Base-by-base conservation (phyloP, 2,113 vertebrate species). In the Neolamprologus longior region DNA sequence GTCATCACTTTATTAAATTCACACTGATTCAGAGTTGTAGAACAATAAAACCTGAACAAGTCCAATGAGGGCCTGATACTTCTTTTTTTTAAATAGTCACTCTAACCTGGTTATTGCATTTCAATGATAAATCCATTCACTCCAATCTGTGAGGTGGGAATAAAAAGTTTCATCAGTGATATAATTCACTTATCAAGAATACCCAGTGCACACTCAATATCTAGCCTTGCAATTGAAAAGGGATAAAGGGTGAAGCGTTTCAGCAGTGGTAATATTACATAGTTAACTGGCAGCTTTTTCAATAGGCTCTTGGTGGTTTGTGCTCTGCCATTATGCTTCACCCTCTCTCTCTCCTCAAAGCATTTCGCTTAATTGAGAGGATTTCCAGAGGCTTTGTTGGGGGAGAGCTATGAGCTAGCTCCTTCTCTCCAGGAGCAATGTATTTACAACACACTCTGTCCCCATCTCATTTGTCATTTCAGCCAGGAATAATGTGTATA, bases 401-500 rank as follows among this genome's bases (percentile, higher is more conserved):
- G 83, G 37, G 17, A 21, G 10, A 58, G 82, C 90, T 89, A 84
- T 55, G 88, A 84, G 91, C 54, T 61, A 84, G 87, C 85, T 35
- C 81, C 81, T 58, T 88, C 85, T 88, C 90, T 83, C 85, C 45
- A 42, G 47, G 80, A 91, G 80, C 91, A 94, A 92, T 91, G 82
- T 95, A 95, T 95, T 94, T 94, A 93, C 93, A 91, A 84, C 81
- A 3, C 80, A 52, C 76, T 86, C 90, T 8, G 83, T 88, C 47
- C 83, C 37, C 58, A n/a, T 87, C 91, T 90, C 90, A 86, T 95
- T 95, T 92, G 92, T 95, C 94, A 94, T 91, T 89, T 82, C 84
- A 81, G 89, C 85, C 55, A 84, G 83, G 88, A 89, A 91, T 93
- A 90, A 92, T 88, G 80, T 91, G 90, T 93, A 68, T 93, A 90